Evolutionary conservation across 2,113 vertebrate genomes (phyloP).

Genomic region (Bubo scandiacus): DNA sequence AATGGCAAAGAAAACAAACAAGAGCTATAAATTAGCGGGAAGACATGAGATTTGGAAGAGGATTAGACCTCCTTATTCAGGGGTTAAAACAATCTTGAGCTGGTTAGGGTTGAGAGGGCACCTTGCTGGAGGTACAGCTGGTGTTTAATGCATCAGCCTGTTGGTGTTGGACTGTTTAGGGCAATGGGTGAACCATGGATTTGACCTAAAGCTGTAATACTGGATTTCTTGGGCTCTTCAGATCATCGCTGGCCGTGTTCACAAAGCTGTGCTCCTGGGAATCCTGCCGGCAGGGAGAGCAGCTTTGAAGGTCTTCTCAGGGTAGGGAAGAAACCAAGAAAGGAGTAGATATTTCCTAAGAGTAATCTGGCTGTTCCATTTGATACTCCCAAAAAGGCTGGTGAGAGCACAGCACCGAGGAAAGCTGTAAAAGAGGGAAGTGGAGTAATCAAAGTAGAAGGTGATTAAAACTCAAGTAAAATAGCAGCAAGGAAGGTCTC

Average conservation of each 20-base stretch:
- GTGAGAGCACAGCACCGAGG: not conserved
- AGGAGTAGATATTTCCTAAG: conserved; percentile 28
- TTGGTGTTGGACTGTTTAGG: not conserved
- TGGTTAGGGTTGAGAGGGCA: not conserved
- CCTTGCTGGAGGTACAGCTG: not conserved
- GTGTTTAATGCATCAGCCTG: not conserved
- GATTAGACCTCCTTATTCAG: not conserved
- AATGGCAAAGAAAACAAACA: not conserved
- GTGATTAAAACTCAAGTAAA: conserved; percentile 11
- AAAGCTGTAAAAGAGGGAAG: not conserved
- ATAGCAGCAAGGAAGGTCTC: not conserved
- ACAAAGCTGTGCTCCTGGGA: not conserved
- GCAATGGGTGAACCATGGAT: not conserved
- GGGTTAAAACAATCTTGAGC: not conserved
- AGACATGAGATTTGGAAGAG: not conserved
- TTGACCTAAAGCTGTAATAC: not conserved
- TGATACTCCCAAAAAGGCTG: not conserved
- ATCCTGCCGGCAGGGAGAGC: not conserved
- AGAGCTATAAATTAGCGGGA: not conserved
- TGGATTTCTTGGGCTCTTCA: not conserved
- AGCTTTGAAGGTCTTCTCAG: conserved; percentile 25
- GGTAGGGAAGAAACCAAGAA: not conserved
- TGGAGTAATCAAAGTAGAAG: not conserved
- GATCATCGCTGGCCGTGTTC: not conserved
- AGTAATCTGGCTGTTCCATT: not conserved